These are phyloP conservation scores for Eueremaeus valkanovi DNA, from an alignment of 2,888 invertebrate genomes.

Conservation along the genomic window DNA sequence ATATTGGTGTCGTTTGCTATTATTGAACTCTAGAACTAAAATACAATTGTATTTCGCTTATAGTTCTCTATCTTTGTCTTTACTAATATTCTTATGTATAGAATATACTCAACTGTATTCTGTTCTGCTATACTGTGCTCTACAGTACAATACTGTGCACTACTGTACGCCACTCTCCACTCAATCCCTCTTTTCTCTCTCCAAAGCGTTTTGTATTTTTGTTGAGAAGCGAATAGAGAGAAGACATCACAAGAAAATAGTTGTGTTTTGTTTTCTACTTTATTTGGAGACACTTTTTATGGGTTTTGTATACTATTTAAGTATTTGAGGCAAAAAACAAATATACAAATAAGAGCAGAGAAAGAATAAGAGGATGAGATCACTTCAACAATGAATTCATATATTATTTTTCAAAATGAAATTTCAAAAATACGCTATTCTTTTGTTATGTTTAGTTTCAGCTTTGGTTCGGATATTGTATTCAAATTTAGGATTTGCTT, in stretches of 20 bases:
- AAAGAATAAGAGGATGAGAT: background rate
- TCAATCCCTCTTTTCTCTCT: too few relatives aligned
- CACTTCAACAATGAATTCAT: background rate
- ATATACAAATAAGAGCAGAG: background rate
- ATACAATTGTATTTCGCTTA: slow-evolving; percentile 1
- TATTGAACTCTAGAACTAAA: slow-evolving; percentile 18
- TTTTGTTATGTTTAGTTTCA: too few relatives aligned
- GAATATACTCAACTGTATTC: too few relatives aligned
- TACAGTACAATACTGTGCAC: too few relatives aligned
- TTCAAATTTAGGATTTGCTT: background rate
- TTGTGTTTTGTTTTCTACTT: background rate
- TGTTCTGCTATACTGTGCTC: too few relatives aligned
- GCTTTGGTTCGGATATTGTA: too few relatives aligned
- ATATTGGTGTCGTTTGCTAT: slow-evolving; percentile 11
- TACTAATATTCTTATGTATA: too few relatives aligned
- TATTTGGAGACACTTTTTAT: slow-evolving; percentile 5
- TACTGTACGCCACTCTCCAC: slow-evolving; percentile 17
- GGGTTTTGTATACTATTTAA: slow-evolving; percentile 6
- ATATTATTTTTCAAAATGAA: background rate
- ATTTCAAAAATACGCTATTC: background rate
- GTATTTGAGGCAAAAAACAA: slow-evolving; percentile 13
- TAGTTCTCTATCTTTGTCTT: slow-evolving; percentile 17
- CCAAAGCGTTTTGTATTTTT: slow-evolving; percentile 14
- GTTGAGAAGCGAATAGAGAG: slow-evolving; percentile 3
- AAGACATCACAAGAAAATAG: slow-evolving; percentile 15